Base-by-base conservation (phyloP, 1,140 invertebrate species). In the Trypoxylus dichotomus region DNA sequence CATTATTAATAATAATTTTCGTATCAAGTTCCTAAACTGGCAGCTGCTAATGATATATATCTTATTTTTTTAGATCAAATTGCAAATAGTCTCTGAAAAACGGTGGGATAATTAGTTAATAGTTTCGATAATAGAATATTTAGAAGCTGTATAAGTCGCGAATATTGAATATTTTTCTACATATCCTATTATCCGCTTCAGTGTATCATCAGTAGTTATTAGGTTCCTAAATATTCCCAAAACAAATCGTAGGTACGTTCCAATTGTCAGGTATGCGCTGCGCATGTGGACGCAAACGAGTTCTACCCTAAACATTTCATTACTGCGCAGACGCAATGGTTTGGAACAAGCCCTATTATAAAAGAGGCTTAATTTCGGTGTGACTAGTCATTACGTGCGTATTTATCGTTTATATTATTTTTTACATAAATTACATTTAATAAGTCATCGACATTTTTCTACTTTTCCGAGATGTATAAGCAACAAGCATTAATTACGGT, bases 1-100 rank as follows among this genome's bases (percentile, higher is more conserved):
- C 21, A 58, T 58, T 58, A 58, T 58, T 58, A 58, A 58, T 58
- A 19, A 58, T 58, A 58, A 2, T 58, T 63, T 24, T 19, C 43
- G 25, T 63, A 63, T 27, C 8, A 21, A 63, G 60, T 63, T 63
- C 60, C 60, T 63, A 63, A 63, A 27, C 60, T 24, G 60, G 21
- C 60, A 63, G 60, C 60, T 63, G 60, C 60, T 24, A 24, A 5
- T 2, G 11, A 24, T 63, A 63, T 54, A 32, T 58, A 58, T 58
- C 47, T 58, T 58, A 58, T 58, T 58, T 58, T n/a, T 58, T 58
- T 58, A 58, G 32, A 58, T 58, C 0, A 58, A 58, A 58, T 58
- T 58, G 47, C 47, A 58, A 58, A 58, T 19, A 58, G 21, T 58
- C 15, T 58, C 21, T 58, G 15, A 58, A 58, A 21, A 58, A 19